These are phyloP conservation scores for Daboia siamensis DNA, from an alignment of 2,113 vertebrate genomes.

Conservation along the genomic window DNA sequence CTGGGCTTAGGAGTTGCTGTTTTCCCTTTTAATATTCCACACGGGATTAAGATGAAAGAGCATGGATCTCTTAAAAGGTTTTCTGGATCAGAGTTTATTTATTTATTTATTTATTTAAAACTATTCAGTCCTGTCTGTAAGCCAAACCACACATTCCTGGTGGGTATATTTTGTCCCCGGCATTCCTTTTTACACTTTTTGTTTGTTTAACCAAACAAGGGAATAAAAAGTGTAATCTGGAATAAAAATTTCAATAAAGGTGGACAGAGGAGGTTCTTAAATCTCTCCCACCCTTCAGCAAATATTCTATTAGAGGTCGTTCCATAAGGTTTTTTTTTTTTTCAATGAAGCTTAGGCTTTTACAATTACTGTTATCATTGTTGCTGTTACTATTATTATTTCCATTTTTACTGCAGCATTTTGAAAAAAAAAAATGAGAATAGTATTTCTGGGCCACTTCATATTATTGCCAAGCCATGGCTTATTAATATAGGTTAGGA, in stretches of 20 bases:
- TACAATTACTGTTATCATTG: not conserved
- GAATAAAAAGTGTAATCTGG: not conserved
- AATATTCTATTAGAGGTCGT: not conserved
- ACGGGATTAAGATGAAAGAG: not conserved
- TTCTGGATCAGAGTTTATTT: slow-evolving; percentile 1
- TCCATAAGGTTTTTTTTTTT: not conserved
- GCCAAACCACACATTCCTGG: not conserved
- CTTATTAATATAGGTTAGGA: not conserved
- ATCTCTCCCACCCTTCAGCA: not conserved
- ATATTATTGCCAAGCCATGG: not conserved
- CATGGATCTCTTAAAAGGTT: slow-evolving; percentile 1
- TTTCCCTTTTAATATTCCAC: not conserved
- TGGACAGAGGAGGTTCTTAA: not conserved
- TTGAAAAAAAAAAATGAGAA: not conserved
- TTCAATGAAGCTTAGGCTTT: not conserved
- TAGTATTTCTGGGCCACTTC: not conserved
- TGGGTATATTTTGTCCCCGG: not conserved
- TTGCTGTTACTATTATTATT: not conserved
- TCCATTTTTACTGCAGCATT: not conserved
- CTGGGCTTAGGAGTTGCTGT: not conserved
- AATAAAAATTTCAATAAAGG: not conserved
- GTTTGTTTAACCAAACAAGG: not conserved
- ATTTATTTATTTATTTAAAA: not conserved
- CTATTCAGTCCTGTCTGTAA: not conserved
- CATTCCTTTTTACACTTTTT: not conserved